Conservation (phyloP, 2,888 invertebrate genomes). For the Drosophila rellima region DNA sequence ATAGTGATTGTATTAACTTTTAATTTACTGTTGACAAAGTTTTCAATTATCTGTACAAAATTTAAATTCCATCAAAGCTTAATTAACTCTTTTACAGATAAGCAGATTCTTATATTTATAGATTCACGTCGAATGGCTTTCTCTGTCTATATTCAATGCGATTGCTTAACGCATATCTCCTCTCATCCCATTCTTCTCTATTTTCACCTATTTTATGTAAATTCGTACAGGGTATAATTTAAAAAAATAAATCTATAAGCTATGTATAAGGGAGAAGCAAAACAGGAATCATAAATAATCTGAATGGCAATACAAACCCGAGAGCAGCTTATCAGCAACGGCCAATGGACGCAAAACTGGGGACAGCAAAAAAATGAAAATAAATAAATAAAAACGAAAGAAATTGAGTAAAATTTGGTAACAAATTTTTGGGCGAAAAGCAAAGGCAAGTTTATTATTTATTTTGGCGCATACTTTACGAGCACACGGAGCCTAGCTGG, state of each 20-base stretch:
- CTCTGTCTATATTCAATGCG: no score
- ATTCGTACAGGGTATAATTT: slow-evolving; percentile 26
- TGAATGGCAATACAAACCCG: slow-evolving; percentile 37
- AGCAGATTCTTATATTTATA: not conserved
- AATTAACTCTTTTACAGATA: not conserved
- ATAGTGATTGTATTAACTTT: no score
- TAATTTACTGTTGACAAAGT: not conserved
- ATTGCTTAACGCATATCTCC: not conserved
- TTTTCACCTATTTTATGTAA: not conserved
- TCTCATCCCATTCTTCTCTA: not conserved
- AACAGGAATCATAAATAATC: slow-evolving; percentile 74
- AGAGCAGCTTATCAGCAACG: slow-evolving; percentile 63
- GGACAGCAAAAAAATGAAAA: slow-evolving; percentile 9
- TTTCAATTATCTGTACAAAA: not conserved
- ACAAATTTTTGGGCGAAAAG: slow-evolving; percentile 29
- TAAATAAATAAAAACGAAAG: slow-evolving; percentile 22
- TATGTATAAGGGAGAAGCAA: slow-evolving; percentile 24
- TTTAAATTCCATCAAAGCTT: not conserved
- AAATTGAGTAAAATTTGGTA: slow-evolving; percentile 19
- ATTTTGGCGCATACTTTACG: slow-evolving; percentile 80
- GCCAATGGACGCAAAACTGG: slow-evolving; percentile 55
- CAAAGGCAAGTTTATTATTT: slow-evolving; percentile 76
- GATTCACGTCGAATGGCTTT: not conserved
- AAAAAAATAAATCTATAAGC: slow-evolving; percentile 39
- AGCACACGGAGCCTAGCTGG: slow-evolving; percentile 40